These are phyloP conservation scores for Aurelia sp. DNA, from an alignment of 30 jellyfish, hydroid and myxozoan species.

Conservation along the genomic window DNA sequence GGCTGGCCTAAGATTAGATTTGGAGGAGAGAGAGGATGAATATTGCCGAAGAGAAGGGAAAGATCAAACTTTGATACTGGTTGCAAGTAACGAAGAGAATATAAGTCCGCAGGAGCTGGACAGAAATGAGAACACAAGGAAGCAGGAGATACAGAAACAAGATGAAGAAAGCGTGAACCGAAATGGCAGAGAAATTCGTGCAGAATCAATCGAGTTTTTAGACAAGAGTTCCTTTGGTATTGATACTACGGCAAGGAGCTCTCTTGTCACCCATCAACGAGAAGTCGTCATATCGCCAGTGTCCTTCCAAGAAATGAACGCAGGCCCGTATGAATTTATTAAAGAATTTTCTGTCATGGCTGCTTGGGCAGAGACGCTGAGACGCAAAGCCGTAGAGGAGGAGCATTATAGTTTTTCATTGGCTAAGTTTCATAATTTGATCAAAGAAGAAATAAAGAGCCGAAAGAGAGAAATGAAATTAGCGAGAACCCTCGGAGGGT, in stretches of 20 bases:
- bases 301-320: background rate
- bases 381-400: conserved; percentile 33
- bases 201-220: too few species aligned
- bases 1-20: background rate
- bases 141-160: too few species aligned
- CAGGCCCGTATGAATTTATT: conserved; percentile 11
- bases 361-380: conserved; percentile 56
- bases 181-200: too few species aligned
- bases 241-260: too few species aligned
- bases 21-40: too few species aligned
- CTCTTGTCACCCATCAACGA: too few species aligned
- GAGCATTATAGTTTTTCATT: background rate
- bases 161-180: too few species aligned
- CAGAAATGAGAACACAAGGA: too few species aligned
- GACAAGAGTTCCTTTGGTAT: too few species aligned
- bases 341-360: conserved; percentile 47
- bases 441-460: conserved; percentile 10
- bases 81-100: background rate
- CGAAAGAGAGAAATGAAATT: conserved; percentile 17
- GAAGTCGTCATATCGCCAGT: background rate
- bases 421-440: background rate
- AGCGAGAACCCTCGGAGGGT: conserved; percentile 34
- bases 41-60: too few species aligned
- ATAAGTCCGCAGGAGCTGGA: background rate
- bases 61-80: background rate